A percentile compares a stretch with the other conserved stretches of the same genome.
phyloP scores from a whole-genome alignment of 2,888 invertebrate genomes.

The Ectobius pallidus region DNA sequence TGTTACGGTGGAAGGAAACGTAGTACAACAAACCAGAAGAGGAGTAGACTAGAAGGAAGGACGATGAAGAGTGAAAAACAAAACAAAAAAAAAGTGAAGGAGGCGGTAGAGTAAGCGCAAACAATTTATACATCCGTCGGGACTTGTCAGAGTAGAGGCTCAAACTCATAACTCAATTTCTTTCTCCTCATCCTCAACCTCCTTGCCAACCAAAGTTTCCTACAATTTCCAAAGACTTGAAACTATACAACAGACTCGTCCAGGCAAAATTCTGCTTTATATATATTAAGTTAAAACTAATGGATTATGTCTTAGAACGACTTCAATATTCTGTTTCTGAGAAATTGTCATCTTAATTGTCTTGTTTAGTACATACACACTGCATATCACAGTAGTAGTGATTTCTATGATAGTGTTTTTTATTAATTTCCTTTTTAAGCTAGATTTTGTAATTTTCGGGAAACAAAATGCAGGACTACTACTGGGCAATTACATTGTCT shows the following conservation, averaged over 20 bases:
- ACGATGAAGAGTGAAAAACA: background rate
- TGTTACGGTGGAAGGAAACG: slow-evolving; percentile 10
- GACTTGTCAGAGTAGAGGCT: slow-evolving; percentile 46
- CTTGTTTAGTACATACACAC: no score
- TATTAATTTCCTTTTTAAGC: no score
- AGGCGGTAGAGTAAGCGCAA: background rate
- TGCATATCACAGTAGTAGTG: no score
- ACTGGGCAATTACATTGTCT: no score
- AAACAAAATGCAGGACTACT: no score
- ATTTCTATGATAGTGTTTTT: no score
- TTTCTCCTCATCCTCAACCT: slow-evolving; percentile 46
- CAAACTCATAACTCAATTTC: slow-evolving; percentile 58
- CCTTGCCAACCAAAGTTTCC: slow-evolving; percentile 6
- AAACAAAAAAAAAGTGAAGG: background rate
- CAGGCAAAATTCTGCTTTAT: background rate
- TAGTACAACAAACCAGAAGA: no score
- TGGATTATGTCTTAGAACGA: background rate
- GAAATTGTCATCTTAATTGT: no score
- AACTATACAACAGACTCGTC: slow-evolving; percentile 1
- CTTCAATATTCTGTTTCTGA: no score
- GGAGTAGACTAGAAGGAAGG: no score
- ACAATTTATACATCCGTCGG: slow-evolving; percentile 31
- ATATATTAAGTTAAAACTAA: background rate
- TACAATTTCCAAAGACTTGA: background rate
- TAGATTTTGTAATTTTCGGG: no score